Percentiles rank a stretch among this genome's conserved stretches.
Conservation (phyloP, 2,888 invertebrate genomes). For the Leptopilina myrica region DNA sequence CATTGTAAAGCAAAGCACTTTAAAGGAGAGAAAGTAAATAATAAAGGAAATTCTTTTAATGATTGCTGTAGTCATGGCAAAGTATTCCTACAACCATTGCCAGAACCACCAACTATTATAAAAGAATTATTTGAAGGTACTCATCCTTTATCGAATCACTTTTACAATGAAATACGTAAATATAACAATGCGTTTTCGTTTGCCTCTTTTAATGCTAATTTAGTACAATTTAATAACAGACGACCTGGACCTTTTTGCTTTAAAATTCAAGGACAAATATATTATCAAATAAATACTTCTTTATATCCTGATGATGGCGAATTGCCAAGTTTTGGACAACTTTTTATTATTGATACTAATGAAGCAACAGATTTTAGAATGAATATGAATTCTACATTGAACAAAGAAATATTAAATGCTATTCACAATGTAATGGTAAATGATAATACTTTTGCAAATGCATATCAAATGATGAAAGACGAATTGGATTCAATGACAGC, state of each 20-base stretch:
- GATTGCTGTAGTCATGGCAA: conserved; percentile 18
- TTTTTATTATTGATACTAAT: background rate
- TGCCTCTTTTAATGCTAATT: conserved; percentile 48
- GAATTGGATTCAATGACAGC: conserved; percentile 41
- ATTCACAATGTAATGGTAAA: conserved; percentile 51
- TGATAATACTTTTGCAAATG: conserved; percentile 50
- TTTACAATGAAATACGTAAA: conserved; percentile 36
- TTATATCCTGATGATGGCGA: conserved; percentile 49
- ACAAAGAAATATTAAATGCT: conserved; percentile 41
- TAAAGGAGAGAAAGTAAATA: conserved; percentile 39
- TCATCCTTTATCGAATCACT: conserved; percentile 25
- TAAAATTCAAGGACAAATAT: conserved; percentile 14
- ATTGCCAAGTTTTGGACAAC: conserved; percentile 45
- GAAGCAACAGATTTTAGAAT: conserved; percentile 49
- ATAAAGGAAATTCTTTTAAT: conserved; percentile 43
- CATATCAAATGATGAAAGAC: conserved; percentile 36
- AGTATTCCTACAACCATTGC: conserved; percentile 21
- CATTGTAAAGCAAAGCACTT: conserved; percentile 48
- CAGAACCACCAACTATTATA: conserved; percentile 13
- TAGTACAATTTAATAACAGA: conserved; percentile 37
- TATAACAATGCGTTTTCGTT: conserved; percentile 46
- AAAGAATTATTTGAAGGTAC: conserved; percentile 37
- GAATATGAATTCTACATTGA: conserved; percentile 41
- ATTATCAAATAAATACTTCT: conserved; percentile 42
- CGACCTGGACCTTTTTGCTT: conserved; percentile 42